A percentile compares a stretch with the other conserved stretches of the same genome.
These are phyloP conservation scores for Rhombomys opimus DNA, from an alignment of 2,113 vertebrate species.

Conservation along the genomic window DNA sequence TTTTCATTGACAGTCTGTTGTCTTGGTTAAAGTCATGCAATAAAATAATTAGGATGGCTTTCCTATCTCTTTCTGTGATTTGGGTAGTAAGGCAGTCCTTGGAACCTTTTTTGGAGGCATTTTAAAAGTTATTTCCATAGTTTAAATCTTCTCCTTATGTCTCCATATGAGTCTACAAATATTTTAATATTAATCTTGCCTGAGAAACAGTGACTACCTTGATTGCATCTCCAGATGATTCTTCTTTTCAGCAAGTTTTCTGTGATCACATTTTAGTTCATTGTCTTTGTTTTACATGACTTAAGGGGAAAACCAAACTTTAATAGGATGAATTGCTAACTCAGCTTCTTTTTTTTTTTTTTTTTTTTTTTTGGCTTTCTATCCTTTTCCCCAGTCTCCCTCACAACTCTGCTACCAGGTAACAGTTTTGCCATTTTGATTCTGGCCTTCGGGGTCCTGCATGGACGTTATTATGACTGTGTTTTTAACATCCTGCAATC, in stretches of 20 bases:
- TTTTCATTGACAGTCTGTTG: conserved; percentile 24
- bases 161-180: conserved; percentile 31
- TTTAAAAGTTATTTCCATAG: conserved; percentile 32
- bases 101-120: neutral
- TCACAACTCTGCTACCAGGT: neutral
- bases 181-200: conserved; percentile 63
- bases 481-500: neutral
- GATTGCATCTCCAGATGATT: neutral
- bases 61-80: neutral
- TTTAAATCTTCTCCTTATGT: conserved; percentile 56
- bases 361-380: neutral
- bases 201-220: conserved; percentile 38
- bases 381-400: neutral
- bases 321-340: neutral
- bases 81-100: neutral
- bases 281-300: conserved; percentile 49
- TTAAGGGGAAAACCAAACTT: neutral
- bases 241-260: conserved; percentile 27
- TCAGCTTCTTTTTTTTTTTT: conserved; percentile 31
- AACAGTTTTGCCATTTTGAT: neutral
- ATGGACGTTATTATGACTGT: neutral
- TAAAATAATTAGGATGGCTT: neutral
- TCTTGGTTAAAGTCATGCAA: conserved; percentile 36
- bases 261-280: conserved; percentile 40
- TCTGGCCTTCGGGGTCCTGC: neutral